Percentiles rank a stretch among this genome's conserved stretches.
Conservation (phyloP, 2,888 invertebrate genomes). For the Scaptomyza cyrtandrae region DNA sequence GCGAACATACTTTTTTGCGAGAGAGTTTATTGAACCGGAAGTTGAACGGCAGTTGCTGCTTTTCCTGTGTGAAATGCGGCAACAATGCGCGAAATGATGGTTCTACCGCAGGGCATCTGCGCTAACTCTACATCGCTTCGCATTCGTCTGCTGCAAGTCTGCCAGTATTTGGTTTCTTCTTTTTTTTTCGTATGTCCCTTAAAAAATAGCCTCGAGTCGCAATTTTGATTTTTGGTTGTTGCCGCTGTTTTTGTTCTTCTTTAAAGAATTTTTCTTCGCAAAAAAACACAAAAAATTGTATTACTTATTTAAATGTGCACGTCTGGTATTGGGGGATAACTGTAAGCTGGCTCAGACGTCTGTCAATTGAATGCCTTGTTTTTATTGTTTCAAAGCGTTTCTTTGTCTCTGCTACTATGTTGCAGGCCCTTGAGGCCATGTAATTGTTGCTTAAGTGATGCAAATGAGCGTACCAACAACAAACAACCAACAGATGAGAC, state of each 20-base stretch:
- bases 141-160: slow-evolving; percentile 52
- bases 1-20: slow-evolving; percentile 67
- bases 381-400: slow-evolving; percentile 56
- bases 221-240: slow-evolving; percentile 54
- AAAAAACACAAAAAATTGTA: slow-evolving; percentile 27
- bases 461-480: slow-evolving; percentile 62
- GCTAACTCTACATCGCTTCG: slow-evolving; percentile 6
- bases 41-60: slow-evolving; percentile 56
- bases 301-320: slow-evolving; percentile 53
- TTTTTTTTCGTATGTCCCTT: not conserved
- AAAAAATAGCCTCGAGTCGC: slow-evolving; percentile 47
- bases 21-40: slow-evolving; percentile 78
- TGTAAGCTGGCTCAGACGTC: slow-evolving; percentile 34
- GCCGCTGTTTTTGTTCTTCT: slow-evolving; percentile 6
- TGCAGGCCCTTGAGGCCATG: slow-evolving; percentile 53
- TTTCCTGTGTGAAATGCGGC: slow-evolving; percentile 65
- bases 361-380: slow-evolving; percentile 58
- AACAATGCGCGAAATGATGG: slow-evolving; percentile 58
- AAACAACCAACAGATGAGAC: slow-evolving; percentile 30
- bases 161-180: slow-evolving; percentile 15
- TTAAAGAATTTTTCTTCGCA: not conserved
- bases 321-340: slow-evolving; percentile 25
- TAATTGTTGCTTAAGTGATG: slow-evolving; percentile 74
- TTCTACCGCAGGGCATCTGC: slow-evolving; percentile 13
- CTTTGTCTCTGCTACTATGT: slow-evolving; percentile 4